Evolutionary conservation across 2,113 vertebrate species (phyloP), one percentile per base, ranked within the genome.

Genomic region (Echinops telfairi): DNA sequence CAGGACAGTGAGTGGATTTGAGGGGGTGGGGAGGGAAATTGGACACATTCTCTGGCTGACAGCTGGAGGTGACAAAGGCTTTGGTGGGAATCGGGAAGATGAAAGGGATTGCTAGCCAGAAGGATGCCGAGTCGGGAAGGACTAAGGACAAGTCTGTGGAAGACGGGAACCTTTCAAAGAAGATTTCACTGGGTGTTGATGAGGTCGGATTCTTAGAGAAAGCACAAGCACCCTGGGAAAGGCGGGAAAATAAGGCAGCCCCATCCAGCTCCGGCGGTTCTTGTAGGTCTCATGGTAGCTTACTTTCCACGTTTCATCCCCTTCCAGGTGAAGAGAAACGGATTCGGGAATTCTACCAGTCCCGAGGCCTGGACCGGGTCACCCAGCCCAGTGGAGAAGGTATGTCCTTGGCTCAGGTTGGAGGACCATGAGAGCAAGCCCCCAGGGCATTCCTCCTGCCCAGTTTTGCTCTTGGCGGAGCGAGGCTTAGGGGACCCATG

Each of bases 341-440:
- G 96, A 99, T 99, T 98, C 98, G 99, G 53, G 99, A 99, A 77
- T 99, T 99, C 98, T 99, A 99, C 97, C 99, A 99, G 97, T 99
- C 99, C 0, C 98, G 99, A 0, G 99, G 99, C 40, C 98, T 99
- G 36, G 99, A 99, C 97, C 98, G 99, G 75, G 98, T 99, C 87
- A 98, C 99, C 3, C 99, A 99, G 88, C 98, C 99, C 11, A 96
- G 97, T 27, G 98, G 98, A 4, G 99, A 99, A 93, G 99, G 99
- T 99, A 97, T 93, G 97, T 73, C 3, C 0, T 7, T 47, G 0
- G 64, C 3, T 0, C 9, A 36, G 0, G 64, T 25, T 19, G 25
- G 0, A 19, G 80, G 76, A 89, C 68, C 85, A 27, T 57, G 38
- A 85, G 60, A 14, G 15, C 38, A 80, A 82, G 33, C 57, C 23